Conservation (phyloP, 2,113 vertebrate genomes). For the Blennius ocellaris region DNA sequence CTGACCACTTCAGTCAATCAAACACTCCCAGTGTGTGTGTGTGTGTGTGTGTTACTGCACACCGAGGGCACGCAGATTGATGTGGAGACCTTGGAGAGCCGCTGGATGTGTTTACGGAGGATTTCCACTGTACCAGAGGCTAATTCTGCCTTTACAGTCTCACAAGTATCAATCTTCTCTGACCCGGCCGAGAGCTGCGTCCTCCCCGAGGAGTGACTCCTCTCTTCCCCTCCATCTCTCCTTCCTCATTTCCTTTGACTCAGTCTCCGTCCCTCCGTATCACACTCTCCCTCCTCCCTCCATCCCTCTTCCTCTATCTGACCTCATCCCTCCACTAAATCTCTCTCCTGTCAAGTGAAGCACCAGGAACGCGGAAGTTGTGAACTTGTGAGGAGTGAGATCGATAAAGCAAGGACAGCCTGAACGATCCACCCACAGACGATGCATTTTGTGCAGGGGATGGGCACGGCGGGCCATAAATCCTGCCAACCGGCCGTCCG, state of each 20-base stretch:
- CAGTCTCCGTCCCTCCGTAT: conserved; percentile 27
- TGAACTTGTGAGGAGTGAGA: conserved; percentile 83
- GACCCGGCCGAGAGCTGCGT: conserved; percentile 63
- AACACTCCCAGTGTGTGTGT: conserved; percentile 38
- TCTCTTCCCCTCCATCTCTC: conserved; percentile 35
- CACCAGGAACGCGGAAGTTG: conserved; percentile 81
- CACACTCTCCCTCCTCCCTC: conserved; percentile 45
- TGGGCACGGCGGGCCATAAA: conserved; percentile 77
- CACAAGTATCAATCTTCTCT: conserved; percentile 77
- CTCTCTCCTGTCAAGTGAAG: conserved; percentile 80
- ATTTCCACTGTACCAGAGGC: conserved; percentile 63
- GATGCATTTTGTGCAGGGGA: conserved; percentile 72
- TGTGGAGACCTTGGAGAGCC: conserved; percentile 66
- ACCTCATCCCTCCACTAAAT: conserved; percentile 84
- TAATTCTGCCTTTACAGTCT: conserved; percentile 71
- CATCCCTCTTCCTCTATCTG: conserved; percentile 74
- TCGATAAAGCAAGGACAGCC: conserved; percentile 85
- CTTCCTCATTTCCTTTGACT: conserved; percentile 50
- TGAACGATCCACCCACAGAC: conserved; percentile 77
- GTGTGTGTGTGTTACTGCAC: conserved; percentile 9
- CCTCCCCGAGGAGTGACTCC: conserved; percentile 70
- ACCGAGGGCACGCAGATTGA: conserved; percentile 48
- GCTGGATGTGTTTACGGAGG: conserved; percentile 71
- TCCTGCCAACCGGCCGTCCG: conserved; percentile 65
- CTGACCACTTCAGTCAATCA: conserved; percentile 45